phyloP scores from a whole-genome alignment of 2,888 invertebrate species.

The Didymodactylos carnosus region DNA sequence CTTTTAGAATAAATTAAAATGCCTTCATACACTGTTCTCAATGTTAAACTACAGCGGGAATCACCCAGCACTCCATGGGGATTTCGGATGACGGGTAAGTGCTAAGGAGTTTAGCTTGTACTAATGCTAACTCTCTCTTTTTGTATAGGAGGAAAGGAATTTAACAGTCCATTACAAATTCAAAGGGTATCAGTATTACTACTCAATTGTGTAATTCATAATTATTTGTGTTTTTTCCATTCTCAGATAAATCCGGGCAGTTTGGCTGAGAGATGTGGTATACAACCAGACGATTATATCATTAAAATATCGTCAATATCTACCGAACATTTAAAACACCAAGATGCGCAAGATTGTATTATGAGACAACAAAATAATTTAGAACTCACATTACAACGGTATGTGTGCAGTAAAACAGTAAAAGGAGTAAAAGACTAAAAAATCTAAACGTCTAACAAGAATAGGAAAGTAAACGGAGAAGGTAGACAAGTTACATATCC shows the following conservation, averaged over 20 bases:
- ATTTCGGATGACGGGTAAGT: constrained; percentile 3
- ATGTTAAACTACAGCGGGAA: constrained; percentile 7
- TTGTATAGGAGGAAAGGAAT: constrained; percentile 12
- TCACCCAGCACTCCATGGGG: constrained; percentile 7
- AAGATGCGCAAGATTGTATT: constrained; percentile 10
- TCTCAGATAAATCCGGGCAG: constrained; percentile 2
- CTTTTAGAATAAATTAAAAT: no score
- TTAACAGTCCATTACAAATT: constrained; percentile 7
- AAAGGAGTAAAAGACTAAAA: no score
- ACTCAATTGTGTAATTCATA: neutral
- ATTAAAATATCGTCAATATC: constrained; percentile 1
- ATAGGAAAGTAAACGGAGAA: no score
- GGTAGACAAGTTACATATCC: no score
- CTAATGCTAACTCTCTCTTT: no score
- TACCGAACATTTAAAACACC: constrained; percentile 4
- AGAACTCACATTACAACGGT: constrained; percentile 13
- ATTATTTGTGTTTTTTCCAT: neutral
- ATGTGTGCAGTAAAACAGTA: neutral
- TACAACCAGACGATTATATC: constrained; percentile 6
- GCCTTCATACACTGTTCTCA: neutral
- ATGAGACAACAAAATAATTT: neutral
- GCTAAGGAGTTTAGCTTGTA: no score
- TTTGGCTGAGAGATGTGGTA: constrained; percentile 4
- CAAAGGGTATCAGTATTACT: constrained; percentile 2
- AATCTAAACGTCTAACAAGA: no score